Base-by-base conservation (phyloP, 1,140 invertebrate species). In the Aculops lycopersici region DNA sequence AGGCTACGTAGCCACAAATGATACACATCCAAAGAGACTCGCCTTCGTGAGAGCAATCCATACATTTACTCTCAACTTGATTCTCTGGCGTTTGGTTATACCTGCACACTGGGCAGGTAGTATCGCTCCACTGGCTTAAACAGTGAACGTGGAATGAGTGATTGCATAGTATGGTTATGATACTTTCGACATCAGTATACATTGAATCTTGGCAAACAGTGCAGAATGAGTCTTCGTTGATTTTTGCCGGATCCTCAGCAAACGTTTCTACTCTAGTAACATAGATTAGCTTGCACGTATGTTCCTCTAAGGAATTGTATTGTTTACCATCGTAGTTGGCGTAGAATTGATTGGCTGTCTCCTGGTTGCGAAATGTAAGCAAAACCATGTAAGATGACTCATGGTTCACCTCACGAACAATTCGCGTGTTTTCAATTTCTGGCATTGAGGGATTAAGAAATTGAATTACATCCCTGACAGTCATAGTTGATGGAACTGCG, bases 1-100 rank as follows among this genome's bases (percentile, higher is more conserved):
- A 98, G 24, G 90, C 92, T 36, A 97, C 72, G 58, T 95, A 76
- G 13, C 90, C 92, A 59, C 92, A 98, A 45, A 97, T 88, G 15
- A 98, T 59, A 57, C 92, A 98, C 47, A 97, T 94, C 92, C 92
- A 98, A 1, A 97, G 59, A 14, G 45, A 39, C 24, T 46, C 46
- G 24, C 38, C 8, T 41, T 58, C 53, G n/a, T 55, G 68, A 40
- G 57, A 69, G 60, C 84, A 90, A 52, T 75, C 69, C 56, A 69
- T 70, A 55, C 81, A 92, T 39, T 64, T 60, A 49, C 79, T 81
- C 46, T 76, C 73, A 17, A 68, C 73, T 17, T 70, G 58, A 1
- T 74, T 66, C 59, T 92, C 83, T 3, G 88, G 88, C 5, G 83
- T 92, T 62, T 90, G 83, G 44, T 76, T 73, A 54, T 77, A 83